Percentiles rank a stretch among this genome's conserved stretches.
These are phyloP conservation scores for Pygoscelis adeliae DNA, from an alignment of 2,113 vertebrate species.

Conservation along the genomic window DNA sequence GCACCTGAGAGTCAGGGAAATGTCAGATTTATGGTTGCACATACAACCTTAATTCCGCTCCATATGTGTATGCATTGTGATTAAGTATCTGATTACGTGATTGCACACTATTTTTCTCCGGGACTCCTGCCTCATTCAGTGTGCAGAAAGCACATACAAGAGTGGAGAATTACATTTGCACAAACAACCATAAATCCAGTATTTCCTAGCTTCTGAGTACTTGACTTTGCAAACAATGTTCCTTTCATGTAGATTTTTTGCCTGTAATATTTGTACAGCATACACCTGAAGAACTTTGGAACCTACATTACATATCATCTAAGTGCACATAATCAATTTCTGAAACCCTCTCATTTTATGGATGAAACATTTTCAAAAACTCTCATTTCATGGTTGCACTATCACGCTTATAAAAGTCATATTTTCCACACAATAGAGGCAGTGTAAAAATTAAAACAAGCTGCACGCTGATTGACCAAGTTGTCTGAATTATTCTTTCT, in stretches of 20 bases:
- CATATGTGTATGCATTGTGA: neutral
- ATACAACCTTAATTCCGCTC: neutral
- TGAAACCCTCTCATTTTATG: neutral
- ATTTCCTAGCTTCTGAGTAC: conserved; percentile 17
- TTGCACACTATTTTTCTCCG: neutral
- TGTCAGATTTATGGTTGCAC: neutral
- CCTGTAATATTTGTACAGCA: neutral
- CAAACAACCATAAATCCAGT: conserved; percentile 26
- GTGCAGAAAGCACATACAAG: conserved; percentile 19
- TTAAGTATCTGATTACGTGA: conserved; percentile 23
- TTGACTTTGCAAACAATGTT: conserved; percentile 21
- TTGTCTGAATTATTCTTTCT: conserved; percentile 40
- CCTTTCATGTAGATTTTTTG: neutral
- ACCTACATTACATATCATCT: neutral
- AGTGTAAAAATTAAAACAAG: conserved; percentile 65
- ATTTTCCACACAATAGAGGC: conserved; percentile 66
- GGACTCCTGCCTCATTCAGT: neutral
- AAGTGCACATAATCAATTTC: neutral
- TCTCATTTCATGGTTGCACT: conserved; percentile 29
- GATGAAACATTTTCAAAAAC: neutral
- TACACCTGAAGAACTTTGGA: neutral
- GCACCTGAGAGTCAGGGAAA: neutral
- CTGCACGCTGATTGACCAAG: conserved; percentile 54
- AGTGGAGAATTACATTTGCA: neutral
- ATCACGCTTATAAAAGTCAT: conserved; percentile 53